Conservation (phyloP, 2,888 invertebrate genomes). For the Synergus gifuensis region DNA sequence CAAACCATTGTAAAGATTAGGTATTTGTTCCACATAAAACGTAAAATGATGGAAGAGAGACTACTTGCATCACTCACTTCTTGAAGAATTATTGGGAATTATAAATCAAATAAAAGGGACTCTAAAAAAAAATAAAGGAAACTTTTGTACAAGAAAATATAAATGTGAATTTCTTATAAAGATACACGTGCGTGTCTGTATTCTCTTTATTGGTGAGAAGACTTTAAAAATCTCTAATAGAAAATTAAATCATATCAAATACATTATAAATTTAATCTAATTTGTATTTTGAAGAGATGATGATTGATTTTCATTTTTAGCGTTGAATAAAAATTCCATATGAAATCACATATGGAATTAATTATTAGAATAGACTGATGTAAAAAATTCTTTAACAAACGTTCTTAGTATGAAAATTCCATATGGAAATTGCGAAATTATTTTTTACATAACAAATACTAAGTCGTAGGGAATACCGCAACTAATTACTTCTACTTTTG, state of each 20-base stretch:
- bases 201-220: background rate
- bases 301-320: too few relatives aligned
- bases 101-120: too few relatives aligned
- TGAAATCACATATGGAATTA: too few relatives aligned
- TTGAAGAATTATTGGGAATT: too few relatives aligned
- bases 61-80: background rate
- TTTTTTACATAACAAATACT: background rate
- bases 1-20: background rate
- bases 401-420: background rate
- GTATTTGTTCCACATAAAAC: background rate
- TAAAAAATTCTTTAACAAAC: background rate
- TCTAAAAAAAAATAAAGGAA: too few relatives aligned
- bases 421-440: background rate
- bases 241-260: too few relatives aligned
- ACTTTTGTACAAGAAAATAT: background rate
- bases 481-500: too few relatives aligned
- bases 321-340: too few relatives aligned
- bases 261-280: too few relatives aligned
- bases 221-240: background rate
- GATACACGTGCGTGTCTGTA: background rate
- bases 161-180: background rate
- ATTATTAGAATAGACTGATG: too few relatives aligned
- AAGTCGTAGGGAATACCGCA: background rate
- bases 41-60: background rate
- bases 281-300: too few relatives aligned